Evolutionary conservation across 2,797 vertebrate species (phyloP).

Genomic region (Macrochelys suwanniensis): DNA sequence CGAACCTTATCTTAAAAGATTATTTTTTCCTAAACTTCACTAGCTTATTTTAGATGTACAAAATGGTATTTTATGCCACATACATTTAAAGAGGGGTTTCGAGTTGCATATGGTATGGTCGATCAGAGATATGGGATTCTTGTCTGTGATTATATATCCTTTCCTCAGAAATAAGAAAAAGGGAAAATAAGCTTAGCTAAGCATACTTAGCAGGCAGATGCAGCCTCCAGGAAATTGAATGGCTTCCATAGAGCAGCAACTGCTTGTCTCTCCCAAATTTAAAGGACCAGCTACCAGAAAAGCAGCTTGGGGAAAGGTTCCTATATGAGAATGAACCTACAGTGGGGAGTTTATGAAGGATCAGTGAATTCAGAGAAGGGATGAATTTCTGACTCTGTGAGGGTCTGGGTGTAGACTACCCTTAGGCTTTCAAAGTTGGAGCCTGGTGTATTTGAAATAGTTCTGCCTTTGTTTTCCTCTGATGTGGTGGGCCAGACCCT

Average conservation of each 20-base stretch:
- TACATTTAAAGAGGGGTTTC: constrained; percentile 33
- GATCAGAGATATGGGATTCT: constrained; percentile 31
- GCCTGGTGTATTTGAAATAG: background rate
- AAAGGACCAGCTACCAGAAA: background rate
- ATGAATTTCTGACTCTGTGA: background rate
- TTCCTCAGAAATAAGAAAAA: background rate
- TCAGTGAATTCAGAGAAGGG: background rate
- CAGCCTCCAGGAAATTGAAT: background rate
- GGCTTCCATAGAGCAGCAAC: background rate
- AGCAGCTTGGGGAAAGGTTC: background rate
- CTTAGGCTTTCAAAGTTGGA: background rate
- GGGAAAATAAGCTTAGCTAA: background rate
- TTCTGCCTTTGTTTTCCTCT: background rate
- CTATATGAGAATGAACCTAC: background rate
- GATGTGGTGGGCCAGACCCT: background rate
- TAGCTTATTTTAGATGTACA: constrained; percentile 34
- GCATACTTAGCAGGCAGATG: background rate
- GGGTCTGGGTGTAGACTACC: background rate
- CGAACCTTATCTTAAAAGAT: constrained; percentile 36
- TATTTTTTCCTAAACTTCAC: background rate
- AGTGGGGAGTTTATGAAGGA: background rate
- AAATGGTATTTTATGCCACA: constrained; percentile 24
- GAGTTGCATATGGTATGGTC: constrained; percentile 31
- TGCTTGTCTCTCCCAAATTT: background rate
- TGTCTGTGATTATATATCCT: background rate